Evolutionary conservation across 1,140 invertebrate genomes (phyloP).

Genomic region (Halictus rubicundus): DNA sequence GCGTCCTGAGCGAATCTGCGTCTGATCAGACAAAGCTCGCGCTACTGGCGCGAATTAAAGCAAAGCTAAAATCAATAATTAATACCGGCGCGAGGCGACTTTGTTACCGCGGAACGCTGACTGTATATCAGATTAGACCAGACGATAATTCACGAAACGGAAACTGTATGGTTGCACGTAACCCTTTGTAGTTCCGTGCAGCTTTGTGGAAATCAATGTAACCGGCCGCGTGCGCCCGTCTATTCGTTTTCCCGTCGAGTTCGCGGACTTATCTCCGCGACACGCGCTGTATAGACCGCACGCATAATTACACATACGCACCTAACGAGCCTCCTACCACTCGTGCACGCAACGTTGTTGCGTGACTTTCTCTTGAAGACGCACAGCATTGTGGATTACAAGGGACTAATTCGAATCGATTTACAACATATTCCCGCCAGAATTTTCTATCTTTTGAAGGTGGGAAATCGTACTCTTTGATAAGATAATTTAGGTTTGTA

Average conservation of each 20-base stretch:
- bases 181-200: neutral
- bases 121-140: neutral
- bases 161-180: neutral
- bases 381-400: too few relatives aligned
- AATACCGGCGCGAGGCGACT: constrained; percentile 5
- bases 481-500: too few relatives aligned
- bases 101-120: constrained; percentile 10
- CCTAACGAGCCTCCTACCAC: too few relatives aligned
- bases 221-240: neutral
- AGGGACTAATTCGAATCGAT: too few relatives aligned
- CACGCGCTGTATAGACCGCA: neutral
- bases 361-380: too few relatives aligned
- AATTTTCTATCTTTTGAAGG: too few relatives aligned
- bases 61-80: constrained; percentile 25
- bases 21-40: neutral
- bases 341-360: too few relatives aligned
- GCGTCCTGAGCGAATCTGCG: neutral
- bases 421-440: too few relatives aligned
- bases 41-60: constrained; percentile 5
- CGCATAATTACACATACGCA: too few relatives aligned
- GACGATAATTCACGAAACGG: constrained; percentile 14
- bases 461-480: too few relatives aligned
- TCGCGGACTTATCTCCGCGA: neutral
- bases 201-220: constrained; percentile 5
- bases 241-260: neutral